Base-by-base conservation (phyloP, 2,888 invertebrate genomes). In the Eristalinus aeneus region DNA sequence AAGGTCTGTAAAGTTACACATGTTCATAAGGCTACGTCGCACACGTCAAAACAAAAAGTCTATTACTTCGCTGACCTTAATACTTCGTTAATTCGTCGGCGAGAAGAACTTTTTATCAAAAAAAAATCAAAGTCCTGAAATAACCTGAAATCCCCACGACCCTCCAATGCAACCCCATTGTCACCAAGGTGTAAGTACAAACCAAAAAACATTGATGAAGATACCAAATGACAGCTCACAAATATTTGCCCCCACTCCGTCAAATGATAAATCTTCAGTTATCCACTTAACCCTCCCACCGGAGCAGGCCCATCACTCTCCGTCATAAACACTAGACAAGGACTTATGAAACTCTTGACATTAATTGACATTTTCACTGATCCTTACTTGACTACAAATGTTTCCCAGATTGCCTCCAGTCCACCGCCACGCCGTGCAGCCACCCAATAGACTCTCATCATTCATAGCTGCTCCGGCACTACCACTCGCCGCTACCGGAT, bases 361-460 rank as follows among this genome's bases (percentile, higher is more conserved):
- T 68, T 68, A 63, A 74, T 39, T 68, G 79, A 68, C 79, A 80
- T 63, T 80, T 74, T 63, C 39, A 68, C 23, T 68, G 67, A 53
- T 74, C 65, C 63, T 61, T 61, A 73, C 74, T 63, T 58, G 67
- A 63, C 56, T 54, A 71, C 61, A 74, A 74, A 80, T 80, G 74
- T 74, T 74, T 32, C 56, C 68, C 63, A 74, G 74, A 80, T 78
- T 80, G 63, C 74, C 68, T 46, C 56, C 39, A 39, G n/a, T 1
- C 12, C 39, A 4, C 39, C 27, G 27, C 27, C 27, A n/a, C n/a
- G 27, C 27, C 27, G 5, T 27, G 27, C n/a, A n/a, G n/a, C 39
- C 39, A 39, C n/a, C 16, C 46, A n/a, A n/a, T 16, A 46, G 46
- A 46, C 46, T 46, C 46, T 46, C 46, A 46, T 46, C 46, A 46